A percentile compares a stretch with the other conserved stretches of the same genome.
Evolutionary conservation across 2,888 invertebrate species (phyloP).

Genomic region (Cactoblastis cactorum): DNA sequence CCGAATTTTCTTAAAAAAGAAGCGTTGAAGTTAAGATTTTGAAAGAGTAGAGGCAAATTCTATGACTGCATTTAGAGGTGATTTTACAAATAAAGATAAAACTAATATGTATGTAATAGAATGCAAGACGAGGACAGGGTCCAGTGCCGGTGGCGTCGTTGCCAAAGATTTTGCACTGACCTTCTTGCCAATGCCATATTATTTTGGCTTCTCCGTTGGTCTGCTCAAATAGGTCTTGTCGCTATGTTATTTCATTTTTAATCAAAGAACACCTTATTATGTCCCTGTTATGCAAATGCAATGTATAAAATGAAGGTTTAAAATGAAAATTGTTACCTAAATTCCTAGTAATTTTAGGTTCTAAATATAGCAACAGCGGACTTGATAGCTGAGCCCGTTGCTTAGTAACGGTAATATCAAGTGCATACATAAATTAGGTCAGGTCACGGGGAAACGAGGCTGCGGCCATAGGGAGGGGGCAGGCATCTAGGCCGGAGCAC

Average conservation of each 20-base stretch:
- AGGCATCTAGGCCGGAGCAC: constrained; percentile 65
- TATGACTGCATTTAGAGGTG: neutral
- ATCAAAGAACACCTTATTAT: no score
- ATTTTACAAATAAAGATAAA: neutral
- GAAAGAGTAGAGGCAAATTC: no score
- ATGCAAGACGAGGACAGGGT: constrained; percentile 18
- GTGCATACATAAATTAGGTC: constrained; percentile 68
- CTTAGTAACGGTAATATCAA: constrained; percentile 50
- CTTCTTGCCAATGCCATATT: constrained; percentile 69
- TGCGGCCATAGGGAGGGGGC: constrained; percentile 32
- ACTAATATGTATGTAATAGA: neutral
- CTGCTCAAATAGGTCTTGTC: constrained; percentile 25
- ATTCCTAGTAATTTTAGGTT: constrained; percentile 30
- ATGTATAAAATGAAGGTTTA: neutral
- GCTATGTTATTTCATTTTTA: constrained; percentile 29
- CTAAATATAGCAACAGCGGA: constrained; percentile 23
- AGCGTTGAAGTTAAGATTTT: no score
- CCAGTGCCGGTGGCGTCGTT: constrained; percentile 67
- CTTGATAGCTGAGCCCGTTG: constrained; percentile 32
- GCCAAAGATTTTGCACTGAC: constrained; percentile 81
- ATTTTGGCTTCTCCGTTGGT: constrained; percentile 46
- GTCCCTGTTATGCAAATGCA: neutral
- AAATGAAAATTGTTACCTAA: neutral
- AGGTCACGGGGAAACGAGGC: constrained; percentile 49
- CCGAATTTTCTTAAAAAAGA: no score